Evolutionary conservation across 2,888 invertebrate species (phyloP).

Genomic region (Xestia rhomboidea): DNA sequence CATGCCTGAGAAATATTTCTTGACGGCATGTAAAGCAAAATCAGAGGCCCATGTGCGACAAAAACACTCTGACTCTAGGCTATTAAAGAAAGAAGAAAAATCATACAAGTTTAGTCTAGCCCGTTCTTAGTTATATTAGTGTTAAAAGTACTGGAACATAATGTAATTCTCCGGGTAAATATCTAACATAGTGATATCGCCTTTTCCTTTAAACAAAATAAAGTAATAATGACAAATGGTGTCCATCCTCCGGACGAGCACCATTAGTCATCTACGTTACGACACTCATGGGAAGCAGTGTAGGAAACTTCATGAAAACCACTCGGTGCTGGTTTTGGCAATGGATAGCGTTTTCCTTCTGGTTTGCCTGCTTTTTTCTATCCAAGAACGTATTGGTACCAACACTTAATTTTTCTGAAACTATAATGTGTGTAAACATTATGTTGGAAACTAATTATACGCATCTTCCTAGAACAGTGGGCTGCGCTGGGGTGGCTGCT

Average conservation of each 20-base stretch:
- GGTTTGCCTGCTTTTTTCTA: background rate
- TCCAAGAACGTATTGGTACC: background rate
- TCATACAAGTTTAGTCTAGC: background rate
- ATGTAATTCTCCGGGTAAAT: background rate
- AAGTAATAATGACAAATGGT: constrained; percentile 42
- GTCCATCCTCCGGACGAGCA: background rate
- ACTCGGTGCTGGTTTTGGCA: no score
- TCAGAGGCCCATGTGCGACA: no score
- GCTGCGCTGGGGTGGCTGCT: no score
- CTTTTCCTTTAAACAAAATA: constrained; percentile 40
- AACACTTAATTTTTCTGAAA: background rate
- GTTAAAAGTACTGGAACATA: background rate
- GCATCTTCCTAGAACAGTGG: no score
- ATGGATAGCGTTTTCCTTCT: background rate
- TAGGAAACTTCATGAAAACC: constrained; percentile 5
- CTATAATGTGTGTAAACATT: background rate
- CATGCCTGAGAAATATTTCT: no score
- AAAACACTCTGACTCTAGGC: no score
- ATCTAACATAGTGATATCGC: no score
- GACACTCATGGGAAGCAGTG: constrained; percentile 16
- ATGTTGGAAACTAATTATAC: no score
- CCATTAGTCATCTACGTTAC: constrained; percentile 31
- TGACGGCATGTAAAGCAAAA: no score
- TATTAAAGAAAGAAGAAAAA: no score
- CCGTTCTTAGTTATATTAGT: background rate